These are phyloP conservation scores for Arizona elegans DNA, from an alignment of 2,113 vertebrate genomes.

Conservation along the genomic window DNA sequence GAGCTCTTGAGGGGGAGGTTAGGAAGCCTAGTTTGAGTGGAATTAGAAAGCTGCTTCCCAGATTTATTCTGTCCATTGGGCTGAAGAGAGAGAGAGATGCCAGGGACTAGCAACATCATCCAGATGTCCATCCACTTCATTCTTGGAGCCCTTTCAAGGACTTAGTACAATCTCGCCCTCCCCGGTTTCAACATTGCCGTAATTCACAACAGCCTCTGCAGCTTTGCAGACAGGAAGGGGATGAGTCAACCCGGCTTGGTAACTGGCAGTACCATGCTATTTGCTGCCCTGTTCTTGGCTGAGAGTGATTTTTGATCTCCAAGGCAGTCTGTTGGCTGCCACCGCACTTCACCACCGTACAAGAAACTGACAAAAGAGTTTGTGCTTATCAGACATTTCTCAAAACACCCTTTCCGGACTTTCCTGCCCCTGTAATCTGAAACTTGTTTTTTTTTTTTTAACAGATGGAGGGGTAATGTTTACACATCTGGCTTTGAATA, in stretches of 20 bases:
- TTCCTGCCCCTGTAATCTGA: background rate
- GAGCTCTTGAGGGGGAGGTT: background rate
- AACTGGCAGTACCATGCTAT: constrained; percentile 14
- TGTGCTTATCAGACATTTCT: background rate
- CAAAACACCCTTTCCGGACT: background rate
- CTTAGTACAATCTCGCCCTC: background rate
- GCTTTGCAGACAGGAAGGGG: constrained; percentile 1
- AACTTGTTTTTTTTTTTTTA: background rate
- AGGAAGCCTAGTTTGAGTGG: background rate
- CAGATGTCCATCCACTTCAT: background rate
- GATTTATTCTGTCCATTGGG: background rate
- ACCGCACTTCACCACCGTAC: background rate
- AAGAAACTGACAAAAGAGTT: constrained; percentile 1
- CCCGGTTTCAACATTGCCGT: background rate
- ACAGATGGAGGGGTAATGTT: background rate
- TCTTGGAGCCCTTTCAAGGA: background rate
- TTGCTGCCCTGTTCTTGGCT: background rate
- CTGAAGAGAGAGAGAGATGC: background rate
- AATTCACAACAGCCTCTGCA: background rate
- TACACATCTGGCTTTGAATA: background rate
- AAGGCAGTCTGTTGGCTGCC: background rate
- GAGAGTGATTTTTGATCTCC: background rate
- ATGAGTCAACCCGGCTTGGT: constrained; percentile 8
- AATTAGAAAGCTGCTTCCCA: background rate
- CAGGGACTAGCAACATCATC: background rate